phyloP scores from a whole-genome alignment of 2,113 vertebrate genomes.

The Fregata magnificens region DNA sequence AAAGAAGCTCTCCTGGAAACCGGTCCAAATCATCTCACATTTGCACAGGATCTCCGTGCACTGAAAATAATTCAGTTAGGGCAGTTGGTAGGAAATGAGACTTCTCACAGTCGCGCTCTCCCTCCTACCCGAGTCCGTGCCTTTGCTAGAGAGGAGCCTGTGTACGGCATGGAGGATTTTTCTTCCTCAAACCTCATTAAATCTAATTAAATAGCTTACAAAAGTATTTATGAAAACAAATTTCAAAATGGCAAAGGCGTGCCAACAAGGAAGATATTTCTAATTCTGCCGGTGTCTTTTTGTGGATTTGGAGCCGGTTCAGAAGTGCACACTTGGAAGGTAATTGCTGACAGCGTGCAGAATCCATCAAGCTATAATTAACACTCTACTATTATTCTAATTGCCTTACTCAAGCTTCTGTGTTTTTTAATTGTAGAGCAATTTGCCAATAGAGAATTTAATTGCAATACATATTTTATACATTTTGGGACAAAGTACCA shows the following conservation, averaged over 20 bases:
- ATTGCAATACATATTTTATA: conserved; percentile 77
- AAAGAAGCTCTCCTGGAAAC: not conserved
- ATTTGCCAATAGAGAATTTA: conserved; percentile 78
- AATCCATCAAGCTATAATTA: conserved; percentile 80
- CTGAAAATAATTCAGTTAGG: not conserved
- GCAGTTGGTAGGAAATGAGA: not conserved
- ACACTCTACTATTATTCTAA: conserved; percentile 80
- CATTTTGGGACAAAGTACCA: conserved; percentile 64
- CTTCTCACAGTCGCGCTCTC: not conserved
- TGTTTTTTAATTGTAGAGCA: conserved; percentile 79
- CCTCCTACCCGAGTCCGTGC: not conserved
- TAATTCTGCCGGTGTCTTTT: conserved; percentile 71
- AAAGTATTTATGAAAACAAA: conserved; percentile 67
- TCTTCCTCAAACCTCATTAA: conserved; percentile 70
- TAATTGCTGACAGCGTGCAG: conserved; percentile 76
- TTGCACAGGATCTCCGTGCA: not conserved
- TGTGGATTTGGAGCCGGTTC: conserved; percentile 77
- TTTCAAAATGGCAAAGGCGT: conserved; percentile 44
- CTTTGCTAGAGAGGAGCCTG: conserved; percentile 12
- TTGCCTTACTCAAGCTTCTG: conserved; percentile 76
- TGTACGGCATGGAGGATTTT: conserved; percentile 12
- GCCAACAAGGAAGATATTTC: conserved; percentile 67
- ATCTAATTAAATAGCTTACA: conserved; percentile 75
- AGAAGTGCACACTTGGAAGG: conserved; percentile 71
- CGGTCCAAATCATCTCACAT: rapidly evolving